Conservation (phyloP, 2,797 vertebrate genomes). For the Enteromius treurensis region DNA sequence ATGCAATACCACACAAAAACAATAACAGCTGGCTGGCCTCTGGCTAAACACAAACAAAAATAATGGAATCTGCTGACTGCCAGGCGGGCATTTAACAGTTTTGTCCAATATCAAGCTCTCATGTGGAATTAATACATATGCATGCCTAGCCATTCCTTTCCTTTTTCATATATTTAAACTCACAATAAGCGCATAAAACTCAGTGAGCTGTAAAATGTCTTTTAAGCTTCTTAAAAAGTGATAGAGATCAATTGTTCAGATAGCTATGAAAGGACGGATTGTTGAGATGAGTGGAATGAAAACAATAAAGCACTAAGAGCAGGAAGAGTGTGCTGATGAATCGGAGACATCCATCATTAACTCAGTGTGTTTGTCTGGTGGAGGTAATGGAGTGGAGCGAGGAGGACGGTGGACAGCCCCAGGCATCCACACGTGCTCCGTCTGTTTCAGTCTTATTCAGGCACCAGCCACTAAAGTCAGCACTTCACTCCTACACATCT, state of each 20-base stretch:
- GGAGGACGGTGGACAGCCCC: slow-evolving; percentile 59
- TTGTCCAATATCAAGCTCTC: slow-evolving; percentile 47
- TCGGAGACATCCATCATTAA: slow-evolving; percentile 66
- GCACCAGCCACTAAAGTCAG: slow-evolving; percentile 46
- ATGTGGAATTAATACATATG: slow-evolving; percentile 44
- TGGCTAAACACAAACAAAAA: slow-evolving; percentile 61
- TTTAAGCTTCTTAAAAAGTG: slow-evolving; percentile 41
- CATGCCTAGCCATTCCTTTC: slow-evolving; percentile 22
- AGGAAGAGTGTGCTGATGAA: slow-evolving; percentile 54
- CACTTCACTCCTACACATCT: slow-evolving; percentile 1
- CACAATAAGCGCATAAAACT: slow-evolving; percentile 29
- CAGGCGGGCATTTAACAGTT: slow-evolving; percentile 50
- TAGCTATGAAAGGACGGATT: slow-evolving; percentile 19
- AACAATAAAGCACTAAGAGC: slow-evolving; percentile 40
- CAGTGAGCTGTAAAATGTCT: slow-evolving; percentile 37
- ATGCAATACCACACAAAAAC: slow-evolving; percentile 59
- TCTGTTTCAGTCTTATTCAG: slow-evolving; percentile 57
- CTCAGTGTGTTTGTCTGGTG: slow-evolving; percentile 58
- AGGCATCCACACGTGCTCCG: slow-evolving; percentile 58
- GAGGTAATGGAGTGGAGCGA: slow-evolving; percentile 65
- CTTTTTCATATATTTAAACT: slow-evolving; percentile 53
- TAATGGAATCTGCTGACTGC: slow-evolving; percentile 53
- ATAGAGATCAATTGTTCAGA: slow-evolving; percentile 27
- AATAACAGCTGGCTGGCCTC: slow-evolving; percentile 65
- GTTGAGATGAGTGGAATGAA: slow-evolving; percentile 37